Evolutionary conservation across 2,797 vertebrate species (phyloP).

Genomic region (Sphenopsis melanotis): DNA sequence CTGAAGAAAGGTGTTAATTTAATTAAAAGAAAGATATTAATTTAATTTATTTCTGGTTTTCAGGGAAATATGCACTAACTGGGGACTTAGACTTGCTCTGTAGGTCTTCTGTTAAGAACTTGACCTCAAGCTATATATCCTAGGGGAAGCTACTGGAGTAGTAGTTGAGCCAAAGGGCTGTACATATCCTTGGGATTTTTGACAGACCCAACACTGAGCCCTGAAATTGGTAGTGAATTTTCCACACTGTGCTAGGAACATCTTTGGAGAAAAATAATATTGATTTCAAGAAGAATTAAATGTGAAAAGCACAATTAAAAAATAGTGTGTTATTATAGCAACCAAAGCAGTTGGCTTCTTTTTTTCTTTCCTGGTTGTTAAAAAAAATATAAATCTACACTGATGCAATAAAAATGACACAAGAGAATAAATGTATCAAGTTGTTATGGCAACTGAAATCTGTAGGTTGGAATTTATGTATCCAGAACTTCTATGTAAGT

Average conservation of each 20-base stretch:
- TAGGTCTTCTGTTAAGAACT: background rate
- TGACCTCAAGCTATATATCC: background rate
- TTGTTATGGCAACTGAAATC: slow-evolving; percentile 76
- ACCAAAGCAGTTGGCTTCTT: background rate
- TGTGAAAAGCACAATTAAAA: slow-evolving; percentile 66
- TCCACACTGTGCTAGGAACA: background rate
- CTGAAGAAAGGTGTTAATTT: background rate
- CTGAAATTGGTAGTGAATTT: background rate
- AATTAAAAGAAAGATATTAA: background rate
- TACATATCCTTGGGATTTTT: background rate
- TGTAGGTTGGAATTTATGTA: slow-evolving; percentile 75
- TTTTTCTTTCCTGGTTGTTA: background rate
- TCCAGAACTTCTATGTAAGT: slow-evolving; percentile 65
- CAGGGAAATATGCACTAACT: background rate
- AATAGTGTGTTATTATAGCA: slow-evolving; percentile 61
- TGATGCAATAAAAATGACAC: slow-evolving; percentile 71
- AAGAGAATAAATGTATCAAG: slow-evolving; percentile 70
- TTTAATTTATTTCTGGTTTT: background rate
- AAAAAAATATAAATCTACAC: background rate
- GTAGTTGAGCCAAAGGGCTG: background rate
- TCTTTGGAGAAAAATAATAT: slow-evolving; percentile 45
- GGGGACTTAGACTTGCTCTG: background rate
- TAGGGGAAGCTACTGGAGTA: background rate
- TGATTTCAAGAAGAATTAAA: slow-evolving; percentile 55
- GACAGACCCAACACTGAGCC: background rate